Evolutionary conservation across 2,797 vertebrate genomes (phyloP).

Genomic region (Malacoraja senta): DNA sequence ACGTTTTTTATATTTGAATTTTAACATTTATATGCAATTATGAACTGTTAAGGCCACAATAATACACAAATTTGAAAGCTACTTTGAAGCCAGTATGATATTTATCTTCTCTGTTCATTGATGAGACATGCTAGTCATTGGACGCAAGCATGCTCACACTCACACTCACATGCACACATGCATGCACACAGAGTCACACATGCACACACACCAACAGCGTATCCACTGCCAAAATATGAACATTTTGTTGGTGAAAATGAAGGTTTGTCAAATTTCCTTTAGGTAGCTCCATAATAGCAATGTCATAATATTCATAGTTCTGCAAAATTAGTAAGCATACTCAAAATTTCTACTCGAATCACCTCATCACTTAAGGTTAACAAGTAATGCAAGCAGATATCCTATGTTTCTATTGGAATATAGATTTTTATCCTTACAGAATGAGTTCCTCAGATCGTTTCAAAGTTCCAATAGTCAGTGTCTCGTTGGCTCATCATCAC

Average conservation of each 20-base stretch:
- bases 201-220: neutral
- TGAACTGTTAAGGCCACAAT: neutral
- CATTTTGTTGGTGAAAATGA: neutral
- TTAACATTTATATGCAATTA: neutral
- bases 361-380: neutral
- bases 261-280: neutral
- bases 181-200: neutral
- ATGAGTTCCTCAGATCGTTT: neutral
- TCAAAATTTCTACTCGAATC: neutral
- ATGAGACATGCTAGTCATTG: too few species aligned
- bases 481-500: neutral
- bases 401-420: neutral
- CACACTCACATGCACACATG: too few species aligned
- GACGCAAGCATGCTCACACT: too few species aligned
- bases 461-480: too few species aligned
- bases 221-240: neutral
- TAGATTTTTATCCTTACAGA: neutral
- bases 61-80: neutral
- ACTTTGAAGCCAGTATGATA: neutral
- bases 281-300: neutral
- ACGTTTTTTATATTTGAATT: neutral
- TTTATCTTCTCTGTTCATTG: neutral
- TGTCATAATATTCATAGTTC: neutral
- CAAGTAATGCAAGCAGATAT: neutral
- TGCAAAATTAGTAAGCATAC: neutral